Conservation (phyloP, 2,113 vertebrate species). For the Paradoxurus hermaphroditus region DNA sequence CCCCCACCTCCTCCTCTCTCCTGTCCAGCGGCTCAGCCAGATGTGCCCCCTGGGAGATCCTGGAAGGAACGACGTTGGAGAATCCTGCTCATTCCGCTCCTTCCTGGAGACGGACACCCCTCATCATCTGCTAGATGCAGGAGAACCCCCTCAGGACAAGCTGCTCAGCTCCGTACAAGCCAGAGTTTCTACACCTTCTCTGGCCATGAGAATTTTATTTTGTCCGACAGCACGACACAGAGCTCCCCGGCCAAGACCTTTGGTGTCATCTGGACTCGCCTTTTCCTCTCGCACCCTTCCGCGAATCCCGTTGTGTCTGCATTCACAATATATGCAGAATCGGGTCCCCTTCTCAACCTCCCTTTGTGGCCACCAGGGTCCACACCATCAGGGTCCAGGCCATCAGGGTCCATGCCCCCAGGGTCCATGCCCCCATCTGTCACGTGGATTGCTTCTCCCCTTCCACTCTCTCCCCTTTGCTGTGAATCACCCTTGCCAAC, state of each 20-base stretch:
- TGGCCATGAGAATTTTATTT: neutral
- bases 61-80: accelerated
- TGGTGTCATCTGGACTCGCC: neutral
- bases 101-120: neutral
- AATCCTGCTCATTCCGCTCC: neutral
- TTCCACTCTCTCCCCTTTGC: neutral
- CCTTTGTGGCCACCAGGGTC: neutral
- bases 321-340: neutral
- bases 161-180: neutral
- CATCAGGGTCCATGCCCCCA: accelerated
- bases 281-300: neutral
- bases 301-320: too few relatives aligned
- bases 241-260: neutral
- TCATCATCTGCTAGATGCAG: neutral
- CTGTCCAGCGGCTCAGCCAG: accelerated
- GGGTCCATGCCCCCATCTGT: neutral
- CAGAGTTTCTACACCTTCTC: neutral
- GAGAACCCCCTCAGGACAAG: neutral
- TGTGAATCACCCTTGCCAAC: neutral
- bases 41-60: neutral
- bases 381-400: neutral
- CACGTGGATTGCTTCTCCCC: neutral
- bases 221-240: neutral
- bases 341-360: neutral
- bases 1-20: accelerated